Conservation (phyloP, 2,888 invertebrate genomes). For the Melipona bicolor region DNA sequence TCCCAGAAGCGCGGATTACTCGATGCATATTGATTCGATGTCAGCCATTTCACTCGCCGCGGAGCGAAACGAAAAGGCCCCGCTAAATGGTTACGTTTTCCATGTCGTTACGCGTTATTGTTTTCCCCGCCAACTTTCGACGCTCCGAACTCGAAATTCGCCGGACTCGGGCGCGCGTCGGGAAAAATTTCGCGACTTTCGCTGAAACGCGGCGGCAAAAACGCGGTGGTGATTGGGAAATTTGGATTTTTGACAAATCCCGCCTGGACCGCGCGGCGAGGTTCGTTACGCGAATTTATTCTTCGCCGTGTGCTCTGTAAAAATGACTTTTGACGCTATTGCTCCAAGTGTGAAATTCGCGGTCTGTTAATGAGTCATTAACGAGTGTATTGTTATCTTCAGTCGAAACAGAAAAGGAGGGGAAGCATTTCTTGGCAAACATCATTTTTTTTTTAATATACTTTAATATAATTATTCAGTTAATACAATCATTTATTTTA, state of each 20-base stretch:
- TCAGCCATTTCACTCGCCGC: conserved; percentile 4
- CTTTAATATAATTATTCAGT: too few relatives aligned
- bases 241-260: not conserved
- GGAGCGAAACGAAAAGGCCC: not conserved
- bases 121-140: not conserved
- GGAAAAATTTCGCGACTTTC: not conserved
- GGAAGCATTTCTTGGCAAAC: not conserved
- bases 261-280: too few relatives aligned
- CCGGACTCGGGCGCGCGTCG: not conserved
- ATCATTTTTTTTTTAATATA: too few relatives aligned
- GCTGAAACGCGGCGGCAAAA: not conserved
- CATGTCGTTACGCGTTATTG: not conserved
- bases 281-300: not conserved
- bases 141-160: not conserved
- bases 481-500: too few relatives aligned
- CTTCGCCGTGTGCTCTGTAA: too few relatives aligned
- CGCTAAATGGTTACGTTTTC: not conserved
- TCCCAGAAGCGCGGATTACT: conserved; percentile 7
- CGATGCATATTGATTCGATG: conserved; percentile 6
- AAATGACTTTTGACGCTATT: too few relatives aligned
- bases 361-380: too few relatives aligned
- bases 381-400: not conserved
- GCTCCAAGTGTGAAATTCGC: too few relatives aligned
- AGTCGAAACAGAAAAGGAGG: not conserved
- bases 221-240: not conserved